These are phyloP conservation scores for Pseudomyrmex sp. DNA, from an alignment of 1,140 invertebrate genomes.

Conservation along the genomic window DNA sequence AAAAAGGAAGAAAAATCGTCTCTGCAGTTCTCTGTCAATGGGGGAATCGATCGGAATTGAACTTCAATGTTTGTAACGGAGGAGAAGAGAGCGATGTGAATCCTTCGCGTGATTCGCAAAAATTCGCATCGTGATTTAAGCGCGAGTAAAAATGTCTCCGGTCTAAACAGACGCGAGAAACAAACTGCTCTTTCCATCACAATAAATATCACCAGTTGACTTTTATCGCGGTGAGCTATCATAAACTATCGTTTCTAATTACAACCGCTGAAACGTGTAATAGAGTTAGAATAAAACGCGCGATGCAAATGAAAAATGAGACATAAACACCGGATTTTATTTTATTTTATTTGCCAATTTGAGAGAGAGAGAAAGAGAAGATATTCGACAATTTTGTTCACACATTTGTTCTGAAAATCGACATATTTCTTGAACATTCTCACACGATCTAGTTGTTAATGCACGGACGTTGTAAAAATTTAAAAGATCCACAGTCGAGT, in stretches of 20 bases:
- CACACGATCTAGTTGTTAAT: too few relatives aligned
- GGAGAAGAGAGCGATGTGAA: background rate
- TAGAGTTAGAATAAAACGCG: background rate
- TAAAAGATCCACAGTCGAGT: too few relatives aligned
- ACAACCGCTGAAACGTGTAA: background rate
- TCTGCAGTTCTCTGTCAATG: too few relatives aligned
- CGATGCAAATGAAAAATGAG: conserved; percentile 9
- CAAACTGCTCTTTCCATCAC: background rate
- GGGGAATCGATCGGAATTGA: too few relatives aligned
- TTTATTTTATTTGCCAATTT: too few relatives aligned
- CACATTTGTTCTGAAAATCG: too few relatives aligned
- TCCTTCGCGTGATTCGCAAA: background rate
- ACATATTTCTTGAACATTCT: too few relatives aligned
- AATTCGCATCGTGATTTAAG: background rate
- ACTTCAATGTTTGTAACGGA: too few relatives aligned
- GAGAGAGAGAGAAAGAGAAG: too few relatives aligned
- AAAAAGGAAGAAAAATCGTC: too few relatives aligned
- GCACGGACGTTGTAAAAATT: too few relatives aligned
- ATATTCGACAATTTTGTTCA: background rate
- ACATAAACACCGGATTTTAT: too few relatives aligned
- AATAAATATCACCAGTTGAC: conserved; percentile 6
- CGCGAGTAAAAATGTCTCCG: background rate
- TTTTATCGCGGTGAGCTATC: conserved; percentile 33
- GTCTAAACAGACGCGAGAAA: background rate
- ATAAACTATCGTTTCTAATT: conserved; percentile 25